Percentiles rank a stretch among this genome's conserved stretches.
Evolutionary conservation across 2,113 vertebrate species (phyloP).

Genomic region (Passer montanus): DNA sequence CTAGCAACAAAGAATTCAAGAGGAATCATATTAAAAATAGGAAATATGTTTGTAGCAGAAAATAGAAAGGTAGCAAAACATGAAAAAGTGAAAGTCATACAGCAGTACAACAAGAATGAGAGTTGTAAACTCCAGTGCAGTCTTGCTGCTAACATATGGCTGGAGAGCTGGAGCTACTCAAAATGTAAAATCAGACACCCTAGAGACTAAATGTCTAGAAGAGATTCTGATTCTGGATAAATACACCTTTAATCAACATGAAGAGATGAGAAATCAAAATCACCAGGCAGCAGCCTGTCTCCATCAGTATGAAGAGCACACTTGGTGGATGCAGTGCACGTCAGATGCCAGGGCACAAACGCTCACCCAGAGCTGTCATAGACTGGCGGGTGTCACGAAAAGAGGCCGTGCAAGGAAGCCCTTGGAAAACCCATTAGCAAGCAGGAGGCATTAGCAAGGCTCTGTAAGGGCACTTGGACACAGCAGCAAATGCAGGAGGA

Average conservation of each 20-base stretch:
- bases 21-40: background rate
- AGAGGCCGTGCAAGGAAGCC: background rate
- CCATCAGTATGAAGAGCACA: background rate
- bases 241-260: background rate
- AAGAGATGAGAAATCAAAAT: background rate
- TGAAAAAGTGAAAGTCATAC: background rate
- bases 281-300: background rate
- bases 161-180: background rate
- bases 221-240: background rate
- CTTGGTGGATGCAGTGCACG: too few relatives aligned
- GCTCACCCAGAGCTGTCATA: background rate
- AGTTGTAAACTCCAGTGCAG: background rate
- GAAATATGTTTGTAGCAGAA: background rate
- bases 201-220: background rate
- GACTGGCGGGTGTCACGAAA: accelerated
- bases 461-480: background rate
- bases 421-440: background rate
- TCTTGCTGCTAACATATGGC: background rate
- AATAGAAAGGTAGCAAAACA: conserved; percentile 2
- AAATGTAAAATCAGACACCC: background rate
- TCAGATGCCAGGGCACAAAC: background rate
- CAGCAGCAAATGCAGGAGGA: background rate
- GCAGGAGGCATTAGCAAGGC: background rate
- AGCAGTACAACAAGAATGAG: background rate
- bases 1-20: background rate